Evolutionary conservation across 2,888 invertebrate genomes (phyloP).

Genomic region (Erpobdella octoculata): DNA sequence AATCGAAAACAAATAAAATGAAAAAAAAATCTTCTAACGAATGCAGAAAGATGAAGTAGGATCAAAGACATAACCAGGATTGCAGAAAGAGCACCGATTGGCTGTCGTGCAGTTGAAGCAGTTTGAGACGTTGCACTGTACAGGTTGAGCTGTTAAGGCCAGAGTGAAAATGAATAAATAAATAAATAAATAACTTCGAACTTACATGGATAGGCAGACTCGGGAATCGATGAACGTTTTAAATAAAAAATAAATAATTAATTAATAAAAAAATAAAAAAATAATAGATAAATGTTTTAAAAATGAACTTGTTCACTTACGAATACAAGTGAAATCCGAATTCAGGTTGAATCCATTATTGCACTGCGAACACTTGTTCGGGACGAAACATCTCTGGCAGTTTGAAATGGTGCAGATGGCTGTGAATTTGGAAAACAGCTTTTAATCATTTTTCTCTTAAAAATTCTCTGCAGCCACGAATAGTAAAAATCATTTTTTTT

Average conservation of each 20-base stretch:
- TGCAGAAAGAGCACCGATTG: background rate
- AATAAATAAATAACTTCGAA: too few relatives aligned
- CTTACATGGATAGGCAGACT: too few relatives aligned
- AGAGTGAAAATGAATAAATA: background rate
- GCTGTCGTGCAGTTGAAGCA: background rate
- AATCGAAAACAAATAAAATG: too few relatives aligned
- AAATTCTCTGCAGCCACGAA: too few relatives aligned
- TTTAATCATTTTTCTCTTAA: too few relatives aligned
- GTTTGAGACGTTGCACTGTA: background rate
- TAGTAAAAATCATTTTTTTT: too few relatives aligned
- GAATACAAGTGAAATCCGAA: background rate
- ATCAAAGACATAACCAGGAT: conserved; percentile 2
- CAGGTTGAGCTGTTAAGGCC: background rate
- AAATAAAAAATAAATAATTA: too few relatives aligned
- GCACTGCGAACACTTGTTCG: conserved; percentile 6
- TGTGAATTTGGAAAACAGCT: too few relatives aligned
- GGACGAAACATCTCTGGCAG: background rate
- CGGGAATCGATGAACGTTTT: too few relatives aligned
- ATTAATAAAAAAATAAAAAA: too few relatives aligned
- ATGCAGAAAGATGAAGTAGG: background rate
- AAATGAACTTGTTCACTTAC: conserved; percentile 15
- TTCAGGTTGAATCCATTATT: background rate
- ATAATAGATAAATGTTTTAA: too few relatives aligned
- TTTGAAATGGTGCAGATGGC: background rate
- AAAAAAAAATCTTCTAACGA: background rate